These are phyloP conservation scores for Numenius phaeopus DNA, from an alignment of 2,797 vertebrate species.

Conservation along the genomic window DNA sequence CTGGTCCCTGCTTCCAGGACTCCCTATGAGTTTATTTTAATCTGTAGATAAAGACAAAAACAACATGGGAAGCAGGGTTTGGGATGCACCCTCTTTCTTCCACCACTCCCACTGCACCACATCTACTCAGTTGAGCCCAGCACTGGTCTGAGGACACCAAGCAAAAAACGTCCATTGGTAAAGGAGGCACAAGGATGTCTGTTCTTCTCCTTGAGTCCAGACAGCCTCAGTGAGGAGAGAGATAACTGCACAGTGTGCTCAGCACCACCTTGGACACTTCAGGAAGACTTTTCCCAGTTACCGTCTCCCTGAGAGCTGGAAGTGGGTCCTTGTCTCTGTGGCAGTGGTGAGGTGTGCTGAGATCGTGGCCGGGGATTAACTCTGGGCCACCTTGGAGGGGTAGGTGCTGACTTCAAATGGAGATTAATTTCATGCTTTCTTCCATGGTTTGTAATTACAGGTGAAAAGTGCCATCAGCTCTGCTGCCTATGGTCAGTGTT, in stretches of 20 bases:
- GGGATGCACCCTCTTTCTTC: background rate
- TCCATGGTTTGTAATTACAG: background rate
- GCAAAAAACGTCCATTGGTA: background rate
- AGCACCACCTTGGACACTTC: background rate
- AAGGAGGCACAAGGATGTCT: background rate
- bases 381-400: background rate
- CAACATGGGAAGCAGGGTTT: background rate
- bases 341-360: background rate
- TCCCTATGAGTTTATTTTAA: background rate
- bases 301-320: background rate
- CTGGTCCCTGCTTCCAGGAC: background rate
- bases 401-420: background rate
- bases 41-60: background rate
- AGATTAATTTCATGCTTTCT: background rate
- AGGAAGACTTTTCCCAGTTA: background rate
- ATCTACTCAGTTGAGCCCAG: background rate
- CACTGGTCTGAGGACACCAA: background rate
- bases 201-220: background rate
- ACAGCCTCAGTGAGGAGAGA: background rate
- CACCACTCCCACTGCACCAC: background rate
- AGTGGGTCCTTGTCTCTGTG: background rate
- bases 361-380: background rate
- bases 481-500: accelerated
- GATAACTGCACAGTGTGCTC: background rate
- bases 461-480: background rate